Conservation (phyloP, 1,140 invertebrate species). For the Drosophila santomea region DNA sequence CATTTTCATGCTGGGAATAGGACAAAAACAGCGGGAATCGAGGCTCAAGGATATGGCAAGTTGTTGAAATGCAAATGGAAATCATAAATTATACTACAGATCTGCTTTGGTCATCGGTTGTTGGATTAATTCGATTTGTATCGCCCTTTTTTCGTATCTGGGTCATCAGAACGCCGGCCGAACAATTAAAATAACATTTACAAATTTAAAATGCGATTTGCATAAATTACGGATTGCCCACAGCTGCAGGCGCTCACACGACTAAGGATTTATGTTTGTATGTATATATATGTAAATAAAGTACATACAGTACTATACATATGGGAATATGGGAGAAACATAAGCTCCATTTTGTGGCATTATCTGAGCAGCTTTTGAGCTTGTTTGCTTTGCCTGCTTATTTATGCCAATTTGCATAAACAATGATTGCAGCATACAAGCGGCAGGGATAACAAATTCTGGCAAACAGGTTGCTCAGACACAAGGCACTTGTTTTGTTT, state of each 20-base stretch:
- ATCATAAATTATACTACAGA: slow-evolving; percentile 48
- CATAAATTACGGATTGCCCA: slow-evolving; percentile 46
- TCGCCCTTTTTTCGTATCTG: slow-evolving; percentile 5
- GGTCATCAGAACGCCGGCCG: slow-evolving; percentile 26
- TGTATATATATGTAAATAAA: slow-evolving; percentile 2
- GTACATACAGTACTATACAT: slow-evolving; percentile 7
- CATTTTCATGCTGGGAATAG: slow-evolving; percentile 18
- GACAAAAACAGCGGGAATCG: slow-evolving; percentile 12
- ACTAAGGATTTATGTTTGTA: neutral
- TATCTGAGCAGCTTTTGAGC: slow-evolving; percentile 61
- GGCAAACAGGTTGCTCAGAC: slow-evolving; percentile 42
- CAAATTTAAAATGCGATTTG: slow-evolving; percentile 64
- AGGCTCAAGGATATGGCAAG: slow-evolving; percentile 17
- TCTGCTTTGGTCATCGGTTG: slow-evolving; percentile 23
- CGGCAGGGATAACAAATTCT: slow-evolving; percentile 40
- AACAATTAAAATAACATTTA: slow-evolving; percentile 75
- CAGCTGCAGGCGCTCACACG: slow-evolving; percentile 38
- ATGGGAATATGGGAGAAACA: slow-evolving; percentile 22
- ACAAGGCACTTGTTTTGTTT: slow-evolving; percentile 20
- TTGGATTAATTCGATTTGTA: slow-evolving; percentile 19
- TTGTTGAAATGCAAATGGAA: slow-evolving; percentile 10
- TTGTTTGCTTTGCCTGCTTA: slow-evolving; percentile 58
- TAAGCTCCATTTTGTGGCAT: slow-evolving; percentile 59
- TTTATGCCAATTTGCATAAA: slow-evolving; percentile 74
- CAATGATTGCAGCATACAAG: slow-evolving; percentile 57